phyloP scores from a whole-genome alignment of 2,888 invertebrate species.

The Nymphalis c-album region DNA sequence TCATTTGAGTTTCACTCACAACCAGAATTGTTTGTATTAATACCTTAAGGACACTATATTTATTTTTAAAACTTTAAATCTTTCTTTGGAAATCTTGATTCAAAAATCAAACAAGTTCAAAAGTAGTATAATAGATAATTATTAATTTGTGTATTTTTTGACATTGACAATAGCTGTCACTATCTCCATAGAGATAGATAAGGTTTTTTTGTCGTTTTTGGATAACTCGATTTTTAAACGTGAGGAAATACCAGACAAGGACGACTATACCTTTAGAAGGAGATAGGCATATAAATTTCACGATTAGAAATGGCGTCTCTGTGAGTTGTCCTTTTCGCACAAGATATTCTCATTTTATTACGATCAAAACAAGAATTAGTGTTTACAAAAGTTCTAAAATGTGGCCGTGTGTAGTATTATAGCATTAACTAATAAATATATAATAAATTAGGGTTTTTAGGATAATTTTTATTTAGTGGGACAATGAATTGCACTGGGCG shows the following conservation, averaged over 20 bases:
- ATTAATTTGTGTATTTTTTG: neutral
- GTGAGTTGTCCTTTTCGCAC: slow-evolving; percentile 77
- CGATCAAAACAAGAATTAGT: slow-evolving; percentile 47
- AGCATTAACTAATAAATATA: slow-evolving; percentile 30
- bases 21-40: neutral
- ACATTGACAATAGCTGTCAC: neutral
- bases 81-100: too few relatives aligned
- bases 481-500: slow-evolving; percentile 60
- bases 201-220: neutral
- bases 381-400: slow-evolving; percentile 42
- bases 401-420: slow-evolving; percentile 26
- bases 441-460: slow-evolving; percentile 22
- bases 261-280: slow-evolving; percentile 16
- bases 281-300: slow-evolving; percentile 28
- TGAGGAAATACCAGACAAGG: slow-evolving; percentile 16
- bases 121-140: neutral
- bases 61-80: too few relatives aligned
- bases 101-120: neutral
- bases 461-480: slow-evolving; percentile 21
- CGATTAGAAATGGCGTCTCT: slow-evolving; percentile 71
- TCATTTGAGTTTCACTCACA: neutral
- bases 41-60: too few relatives aligned
- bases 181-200: neutral
- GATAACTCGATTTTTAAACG: slow-evolving; percentile 22
- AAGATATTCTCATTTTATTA: slow-evolving; percentile 48